These are phyloP conservation scores for Euthynnus affinis DNA, from an alignment of 2,797 vertebrate species.

Conservation along the genomic window DNA sequence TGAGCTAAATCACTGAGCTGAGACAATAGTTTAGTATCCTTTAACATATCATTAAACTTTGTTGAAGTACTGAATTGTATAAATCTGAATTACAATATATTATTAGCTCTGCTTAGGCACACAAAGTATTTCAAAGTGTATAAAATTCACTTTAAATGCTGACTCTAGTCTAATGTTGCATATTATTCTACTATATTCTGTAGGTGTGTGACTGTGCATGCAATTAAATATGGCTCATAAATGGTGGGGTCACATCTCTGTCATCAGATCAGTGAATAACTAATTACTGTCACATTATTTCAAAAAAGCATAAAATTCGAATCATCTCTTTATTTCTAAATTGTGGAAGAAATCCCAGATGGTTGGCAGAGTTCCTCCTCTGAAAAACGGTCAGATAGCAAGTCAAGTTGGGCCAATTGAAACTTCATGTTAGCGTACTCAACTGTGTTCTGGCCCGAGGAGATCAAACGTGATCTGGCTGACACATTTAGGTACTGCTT, in stretches of 20 bases:
- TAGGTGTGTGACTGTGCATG: neutral
- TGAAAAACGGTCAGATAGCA: neutral
- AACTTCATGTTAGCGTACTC: neutral
- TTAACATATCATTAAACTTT: constrained; percentile 68
- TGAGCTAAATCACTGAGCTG: constrained; percentile 50
- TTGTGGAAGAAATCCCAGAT: neutral
- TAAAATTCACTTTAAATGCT: constrained; percentile 6
- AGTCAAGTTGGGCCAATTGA: neutral
- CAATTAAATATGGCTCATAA: neutral
- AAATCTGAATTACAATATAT: constrained; percentile 24
- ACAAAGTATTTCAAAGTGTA: constrained; percentile 11
- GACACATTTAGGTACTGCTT: no score
- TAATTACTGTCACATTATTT: neutral
- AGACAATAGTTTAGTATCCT: constrained; percentile 63
- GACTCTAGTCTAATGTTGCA: neutral
- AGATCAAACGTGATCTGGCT: neutral
- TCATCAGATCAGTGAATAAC: neutral
- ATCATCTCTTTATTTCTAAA: neutral
- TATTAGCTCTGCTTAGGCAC: constrained; percentile 39
- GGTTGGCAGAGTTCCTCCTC: no score
- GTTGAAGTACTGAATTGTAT: constrained; percentile 19
- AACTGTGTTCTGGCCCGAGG: neutral
- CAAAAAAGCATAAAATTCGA: neutral
- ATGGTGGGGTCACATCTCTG: neutral
- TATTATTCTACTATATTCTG: neutral